Conservation (phyloP, 2,797 vertebrate species). For the Cuculus canorus region DNA sequence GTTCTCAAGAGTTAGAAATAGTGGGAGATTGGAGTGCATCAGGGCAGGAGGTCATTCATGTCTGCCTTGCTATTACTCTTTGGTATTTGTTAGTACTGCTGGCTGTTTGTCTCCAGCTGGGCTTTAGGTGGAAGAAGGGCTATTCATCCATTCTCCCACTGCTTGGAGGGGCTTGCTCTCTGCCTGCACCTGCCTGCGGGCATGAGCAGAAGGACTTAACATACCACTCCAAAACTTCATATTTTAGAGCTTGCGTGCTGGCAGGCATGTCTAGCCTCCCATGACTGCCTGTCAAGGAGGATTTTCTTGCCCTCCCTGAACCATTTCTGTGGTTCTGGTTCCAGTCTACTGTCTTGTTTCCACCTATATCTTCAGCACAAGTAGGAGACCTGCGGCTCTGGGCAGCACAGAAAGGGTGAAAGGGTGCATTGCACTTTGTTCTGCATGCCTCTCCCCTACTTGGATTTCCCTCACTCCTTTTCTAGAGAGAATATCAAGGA, state of each 20-base stretch:
- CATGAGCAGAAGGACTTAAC: neutral
- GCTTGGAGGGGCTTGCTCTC: neutral
- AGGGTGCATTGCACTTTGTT: neutral
- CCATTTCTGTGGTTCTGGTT: neutral
- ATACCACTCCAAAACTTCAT: fast-evolving
- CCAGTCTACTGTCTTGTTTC: neutral
- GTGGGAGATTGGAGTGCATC: neutral
- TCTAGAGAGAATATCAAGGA: neutral
- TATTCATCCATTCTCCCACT: neutral
- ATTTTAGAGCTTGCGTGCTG: neutral
- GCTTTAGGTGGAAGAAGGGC: neutral
- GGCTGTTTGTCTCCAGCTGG: neutral
- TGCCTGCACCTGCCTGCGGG: neutral
- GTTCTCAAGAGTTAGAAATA: neutral
- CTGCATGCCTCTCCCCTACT: neutral
- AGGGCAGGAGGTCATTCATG: fast-evolving
- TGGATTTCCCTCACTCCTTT: neutral
- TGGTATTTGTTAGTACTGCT: neutral
- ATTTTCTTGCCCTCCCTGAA: neutral
- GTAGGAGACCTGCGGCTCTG: neutral
- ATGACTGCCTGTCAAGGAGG: neutral
- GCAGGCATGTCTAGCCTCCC: neutral
- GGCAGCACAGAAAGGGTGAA: neutral
- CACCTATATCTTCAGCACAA: neutral
- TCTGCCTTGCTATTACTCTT: neutral